Evolutionary conservation across 2,888 invertebrate genomes (phyloP), one percentile per base, ranked within the genome.

Genomic region (Sphaerophoria taeniata): DNA sequence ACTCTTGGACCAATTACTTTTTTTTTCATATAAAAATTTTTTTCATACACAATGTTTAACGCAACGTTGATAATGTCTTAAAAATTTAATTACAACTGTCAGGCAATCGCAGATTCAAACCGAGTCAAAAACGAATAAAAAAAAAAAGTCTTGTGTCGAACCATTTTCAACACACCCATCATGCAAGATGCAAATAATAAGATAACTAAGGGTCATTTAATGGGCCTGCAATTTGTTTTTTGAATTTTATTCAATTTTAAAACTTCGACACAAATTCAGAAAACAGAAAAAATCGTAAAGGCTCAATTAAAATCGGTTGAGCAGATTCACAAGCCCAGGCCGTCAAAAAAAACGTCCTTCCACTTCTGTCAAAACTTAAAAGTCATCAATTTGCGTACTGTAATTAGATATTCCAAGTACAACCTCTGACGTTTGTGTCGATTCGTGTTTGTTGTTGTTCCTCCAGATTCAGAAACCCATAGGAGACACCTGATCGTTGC

Each of bases 321-420:
- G 24, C 24, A 24, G 24, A 24, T 24, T 77, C 36, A 51, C 58
- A 79, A 75, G 56, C 11, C 12, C 3, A 0, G 9, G 6, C 1
- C 5, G 33, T n/a, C 0, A 36, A 58, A 58, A 58, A 58, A 4
- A 70, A 74, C 56, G 33, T 47, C 61, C 70, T 71, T 43, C 74
- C 55, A 79, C 55, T 72, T 75, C 63, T 53, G 53, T 73, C 81
- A 76, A 81, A n/a, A n/a, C n/a, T n/a, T n/a, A n/a, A n/a, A 86
- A 86, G 86, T 82, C 82, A 82, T 78, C 82, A 82, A 86, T 86
- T 86, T 86, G 71, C 77, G 74, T 82, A 43, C 24, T 24, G 2
- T 43, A 86, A 86, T 86, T 86, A 86, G 86, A 86, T 82, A 86
- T 74, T 51, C 77, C 47, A 75, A 86, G 24, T 24, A 1, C 24